Conservation (phyloP, 2,797 vertebrate species). For the Thalassophryne amazonica region DNA sequence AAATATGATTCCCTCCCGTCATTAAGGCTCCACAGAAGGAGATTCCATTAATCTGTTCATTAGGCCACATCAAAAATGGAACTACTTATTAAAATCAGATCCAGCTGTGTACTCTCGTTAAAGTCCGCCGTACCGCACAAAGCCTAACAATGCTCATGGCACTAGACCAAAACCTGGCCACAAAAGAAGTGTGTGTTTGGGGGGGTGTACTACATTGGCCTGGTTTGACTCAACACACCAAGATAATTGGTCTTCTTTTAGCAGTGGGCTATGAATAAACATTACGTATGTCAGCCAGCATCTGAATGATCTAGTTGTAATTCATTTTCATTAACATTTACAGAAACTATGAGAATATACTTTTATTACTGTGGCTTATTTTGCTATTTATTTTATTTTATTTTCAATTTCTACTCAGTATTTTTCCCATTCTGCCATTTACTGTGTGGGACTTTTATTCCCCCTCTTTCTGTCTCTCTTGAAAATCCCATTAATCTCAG, state of each 20-base stretch:
- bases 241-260: conserved; percentile 69
- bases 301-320: conserved; percentile 73
- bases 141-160: conserved; percentile 79
- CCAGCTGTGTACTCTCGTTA: conserved; percentile 82
- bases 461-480: conserved; percentile 52
- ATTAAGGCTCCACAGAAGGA: conserved; percentile 80
- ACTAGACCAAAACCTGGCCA: conserved; percentile 70
- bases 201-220: conserved; percentile 56
- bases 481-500: conserved; percentile 75
- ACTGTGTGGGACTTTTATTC: conserved; percentile 62
- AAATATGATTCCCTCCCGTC: conserved; percentile 68
- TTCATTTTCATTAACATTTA: conserved; percentile 75
- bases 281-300: conserved; percentile 65
- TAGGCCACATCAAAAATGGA: conserved; percentile 82
- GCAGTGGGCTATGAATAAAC: conserved; percentile 78
- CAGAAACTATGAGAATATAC: conserved; percentile 60
- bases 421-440: conserved; percentile 70
- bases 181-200: conserved; percentile 37
- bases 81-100: conserved; percentile 82
- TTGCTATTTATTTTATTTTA: too few species aligned
- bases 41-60: conserved; percentile 85
- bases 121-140: conserved; percentile 54
- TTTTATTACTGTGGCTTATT: conserved; percentile 74
- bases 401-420: conserved; percentile 65
- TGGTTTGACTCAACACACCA: conserved; percentile 70